Evolutionary conservation across 1,140 invertebrate species (phyloP).

Genomic region (Semibalanus balanoides): DNA sequence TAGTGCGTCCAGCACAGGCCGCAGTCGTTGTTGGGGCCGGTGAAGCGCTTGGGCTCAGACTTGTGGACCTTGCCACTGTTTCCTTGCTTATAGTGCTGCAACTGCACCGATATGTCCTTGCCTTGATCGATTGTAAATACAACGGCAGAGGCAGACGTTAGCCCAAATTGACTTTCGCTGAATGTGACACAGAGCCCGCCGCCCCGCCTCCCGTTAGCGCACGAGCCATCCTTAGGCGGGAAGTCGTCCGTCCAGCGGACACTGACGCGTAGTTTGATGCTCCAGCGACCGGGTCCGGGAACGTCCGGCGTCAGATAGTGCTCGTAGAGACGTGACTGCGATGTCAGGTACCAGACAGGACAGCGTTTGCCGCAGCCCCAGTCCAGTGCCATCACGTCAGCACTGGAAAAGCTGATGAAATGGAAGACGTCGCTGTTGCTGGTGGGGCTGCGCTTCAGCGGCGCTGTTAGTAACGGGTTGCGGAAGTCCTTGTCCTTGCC

Average conservation of each 20-base stretch:
- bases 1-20: not conserved
- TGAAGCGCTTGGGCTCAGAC: not conserved
- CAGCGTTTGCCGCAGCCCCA: not conserved
- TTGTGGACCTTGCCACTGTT: not conserved
- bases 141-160: not conserved
- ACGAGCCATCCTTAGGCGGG: not conserved
- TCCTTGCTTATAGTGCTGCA: not conserved
- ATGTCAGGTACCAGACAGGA: not conserved
- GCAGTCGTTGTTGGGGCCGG: not conserved
- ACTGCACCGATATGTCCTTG: not conserved
- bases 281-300: not conserved
- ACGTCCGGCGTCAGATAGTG: not conserved
- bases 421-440: not conserved
- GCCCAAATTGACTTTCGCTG: not conserved
- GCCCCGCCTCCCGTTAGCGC: not conserved
- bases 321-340: not conserved
- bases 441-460: not conserved
- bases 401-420: not conserved
- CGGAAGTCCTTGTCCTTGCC: slow-evolving; percentile 3
- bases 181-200: not conserved
- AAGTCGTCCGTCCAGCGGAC: slow-evolving; percentile 1
- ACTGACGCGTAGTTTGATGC: not conserved
- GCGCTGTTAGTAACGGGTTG: not conserved
- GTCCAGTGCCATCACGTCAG: not conserved
- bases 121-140: not conserved